Evolutionary conservation across 2,113 vertebrate genomes (phyloP), one percentile per base, ranked within the genome.

Genomic region (Triplophysa siluroides): DNA sequence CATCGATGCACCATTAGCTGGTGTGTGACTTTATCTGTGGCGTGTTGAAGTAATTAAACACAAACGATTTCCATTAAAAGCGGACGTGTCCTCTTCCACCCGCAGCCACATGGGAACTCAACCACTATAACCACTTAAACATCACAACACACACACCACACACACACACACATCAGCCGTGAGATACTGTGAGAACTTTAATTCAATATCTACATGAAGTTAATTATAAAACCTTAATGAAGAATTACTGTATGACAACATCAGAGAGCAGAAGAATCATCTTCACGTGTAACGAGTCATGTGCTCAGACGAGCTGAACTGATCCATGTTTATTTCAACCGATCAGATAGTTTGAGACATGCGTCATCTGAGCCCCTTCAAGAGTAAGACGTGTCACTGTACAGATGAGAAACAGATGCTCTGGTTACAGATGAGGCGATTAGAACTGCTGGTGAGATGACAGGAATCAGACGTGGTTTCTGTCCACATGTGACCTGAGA

Each of bases 21-120:
- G 64, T 76, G 45, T 73, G 78, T 43, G 61, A 81, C 82, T 83
- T 82, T 81, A 82, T 86, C 82, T 76, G 81, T 43, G 68, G 63
- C 60, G 65, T 84, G 80, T 84, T 83, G 74, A 79, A 83, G 83
- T 88, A 84, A 88, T 88, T 85, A 87, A 84, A 68, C 73, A 8
- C 19, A 76, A 88, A 85, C 38, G 87, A 87, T 88, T 88, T 86
- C 82, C 85, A 84, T 83, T 87, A 85, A 81, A 85, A 83, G 78
- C 61, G 41, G 65, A 69, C 63, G 41, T 73, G 52, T 82, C 83
- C 81, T 83, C 71, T 72, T 76, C 67, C 76, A 83, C 79, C 64
- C 10, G 72, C 68, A 72, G 81, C 75, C 67, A 78, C 64, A 76
- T 56, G 58, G 80, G 47, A 76, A 86, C 86, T 74, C 71, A 64